Percentiles rank a stretch among this genome's conserved stretches.
Conservation (phyloP, 2,888 invertebrate species). For the Liposcelis brunnea region DNA sequence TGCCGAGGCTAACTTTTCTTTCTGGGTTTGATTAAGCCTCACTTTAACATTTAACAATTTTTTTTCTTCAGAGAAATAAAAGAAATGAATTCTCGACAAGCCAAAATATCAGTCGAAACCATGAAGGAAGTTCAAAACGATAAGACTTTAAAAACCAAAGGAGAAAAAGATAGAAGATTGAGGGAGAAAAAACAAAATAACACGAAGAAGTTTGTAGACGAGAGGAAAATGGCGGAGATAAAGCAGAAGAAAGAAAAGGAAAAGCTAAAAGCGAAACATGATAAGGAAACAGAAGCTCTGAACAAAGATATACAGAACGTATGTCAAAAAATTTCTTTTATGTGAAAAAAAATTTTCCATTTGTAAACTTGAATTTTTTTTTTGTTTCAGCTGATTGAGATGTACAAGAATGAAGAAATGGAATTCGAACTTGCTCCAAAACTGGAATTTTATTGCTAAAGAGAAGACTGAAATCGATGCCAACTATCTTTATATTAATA, state of each 20-base stretch:
- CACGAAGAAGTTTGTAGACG: slow-evolving; percentile 93
- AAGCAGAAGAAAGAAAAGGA: slow-evolving; percentile 85
- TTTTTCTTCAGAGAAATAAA: slow-evolving; percentile 60
- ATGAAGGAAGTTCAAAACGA: slow-evolving; percentile 91
- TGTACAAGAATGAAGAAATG: slow-evolving; percentile 85
- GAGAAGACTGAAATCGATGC: not conserved
- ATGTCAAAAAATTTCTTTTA: slow-evolving; percentile 22
- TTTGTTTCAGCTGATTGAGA: slow-evolving; percentile 59
- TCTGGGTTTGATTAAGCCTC: no score
- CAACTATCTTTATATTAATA: not conserved
- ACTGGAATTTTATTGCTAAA: slow-evolving; percentile 79
- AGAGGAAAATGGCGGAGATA: slow-evolving; percentile 61
- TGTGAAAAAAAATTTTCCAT: not conserved
- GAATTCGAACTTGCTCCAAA: slow-evolving; percentile 79
- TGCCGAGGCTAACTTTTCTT: no score
- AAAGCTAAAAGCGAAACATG: slow-evolving; percentile 78
- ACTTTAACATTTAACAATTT: no score
- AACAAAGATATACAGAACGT: slow-evolving; percentile 76
- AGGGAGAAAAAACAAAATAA: slow-evolving; percentile 95
- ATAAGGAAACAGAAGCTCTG: slow-evolving; percentile 79
- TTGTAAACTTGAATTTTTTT: slow-evolving; percentile 12
- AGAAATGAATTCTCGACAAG: slow-evolving; percentile 86
- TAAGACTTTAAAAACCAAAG: slow-evolving; percentile 90
- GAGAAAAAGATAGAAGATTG: slow-evolving; percentile 85
- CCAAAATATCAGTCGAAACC: slow-evolving; percentile 92